phyloP scores from a whole-genome alignment of 1,140 invertebrate genomes.

The Helicorthomorpha holstii region DNA sequence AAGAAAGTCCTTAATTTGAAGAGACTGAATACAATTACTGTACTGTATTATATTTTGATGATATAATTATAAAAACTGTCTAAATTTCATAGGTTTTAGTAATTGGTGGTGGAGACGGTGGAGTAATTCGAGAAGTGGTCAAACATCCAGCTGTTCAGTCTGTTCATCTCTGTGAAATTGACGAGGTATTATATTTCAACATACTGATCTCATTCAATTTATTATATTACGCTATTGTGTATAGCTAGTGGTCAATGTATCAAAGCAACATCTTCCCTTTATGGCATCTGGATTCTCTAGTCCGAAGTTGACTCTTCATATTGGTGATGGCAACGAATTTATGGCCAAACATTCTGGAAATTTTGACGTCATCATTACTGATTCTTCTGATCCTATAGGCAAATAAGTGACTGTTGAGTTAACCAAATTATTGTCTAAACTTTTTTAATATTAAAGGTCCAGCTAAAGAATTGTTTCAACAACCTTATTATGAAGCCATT shows the following conservation, averaged over 20 bases:
- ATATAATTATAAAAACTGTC: not conserved
- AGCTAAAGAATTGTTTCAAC: slow-evolving; percentile 45
- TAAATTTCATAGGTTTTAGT: slow-evolving; percentile 54
- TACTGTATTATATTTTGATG: not conserved
- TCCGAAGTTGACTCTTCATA: slow-evolving; percentile 63
- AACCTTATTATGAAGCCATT: slow-evolving; percentile 76
- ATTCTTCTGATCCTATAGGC: slow-evolving; percentile 91
- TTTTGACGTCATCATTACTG: slow-evolving; percentile 97
- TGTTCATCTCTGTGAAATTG: slow-evolving; percentile 90
- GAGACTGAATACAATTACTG: not conserved
- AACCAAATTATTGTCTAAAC: not conserved
- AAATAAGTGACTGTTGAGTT: slow-evolving; percentile 6
- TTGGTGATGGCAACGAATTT: slow-evolving; percentile 90
- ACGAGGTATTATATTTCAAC: slow-evolving; percentile 31
- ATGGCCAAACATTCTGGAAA: slow-evolving; percentile 66
- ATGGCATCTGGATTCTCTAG: slow-evolving; percentile 73
- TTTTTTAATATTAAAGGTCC: slow-evolving; percentile 30
- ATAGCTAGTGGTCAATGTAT: slow-evolving; percentile 67
- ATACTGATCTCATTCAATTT: not conserved
- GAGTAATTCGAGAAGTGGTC: slow-evolving; percentile 80
- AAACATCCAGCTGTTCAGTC: slow-evolving; percentile 79
- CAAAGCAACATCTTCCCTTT: slow-evolving; percentile 73
- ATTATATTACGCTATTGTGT: not conserved
- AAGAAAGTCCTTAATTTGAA: too few species aligned
- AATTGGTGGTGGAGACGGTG: slow-evolving; percentile 94